Base-by-base conservation (phyloP, 2,797 vertebrate genomes). In the Muraenolepis orangiensis region DNA sequence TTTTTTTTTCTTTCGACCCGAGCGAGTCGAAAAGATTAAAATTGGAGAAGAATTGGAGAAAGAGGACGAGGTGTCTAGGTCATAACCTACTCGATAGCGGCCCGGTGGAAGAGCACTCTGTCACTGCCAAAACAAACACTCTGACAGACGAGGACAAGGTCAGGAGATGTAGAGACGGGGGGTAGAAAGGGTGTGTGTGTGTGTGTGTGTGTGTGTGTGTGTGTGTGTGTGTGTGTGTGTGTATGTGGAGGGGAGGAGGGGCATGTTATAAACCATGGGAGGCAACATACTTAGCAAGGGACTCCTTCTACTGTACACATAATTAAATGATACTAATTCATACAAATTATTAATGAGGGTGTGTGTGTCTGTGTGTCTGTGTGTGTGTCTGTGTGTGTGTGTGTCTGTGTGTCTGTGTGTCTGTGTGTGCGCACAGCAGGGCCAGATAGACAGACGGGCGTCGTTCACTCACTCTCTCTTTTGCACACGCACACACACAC, bases 41-140 rank as follows among this genome's bases (percentile, higher is more conserved):
- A 82, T 84, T 28, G 69, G 76, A 76, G 75, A 81, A 82, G 74
- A 30, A 23, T 72, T 57, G 82, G 74, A 80, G 20, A 77, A 82
- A 79, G 80, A 85, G 84, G 88, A 85, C 84, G 75, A 87, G 72
- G 77, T 83, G 85, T 82, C 79, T 74, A 79, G 88, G 88, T 87
- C 85, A 76, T 84, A 81, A 86, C 85, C 80, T 82, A 69, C 72
- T 91, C 86, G 85, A 90, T 88, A 80, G 83, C 83, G 80, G 80
- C 80, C 79, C 80, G 79, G 86, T 79, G 85, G 72, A 70, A 69
- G 80, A 86, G 31, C 77, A 82, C 83, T 90, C 80, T 77, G 78
- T 90, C 87, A 89, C 79, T 81, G 88, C 74, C 86, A 87, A 76
- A 66, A 83, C 75, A 81, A 75, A 82, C 77, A 66, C 71, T 70